Conservation (phyloP, 2,888 invertebrate genomes). For the Chrysina gloriosa region DNA sequence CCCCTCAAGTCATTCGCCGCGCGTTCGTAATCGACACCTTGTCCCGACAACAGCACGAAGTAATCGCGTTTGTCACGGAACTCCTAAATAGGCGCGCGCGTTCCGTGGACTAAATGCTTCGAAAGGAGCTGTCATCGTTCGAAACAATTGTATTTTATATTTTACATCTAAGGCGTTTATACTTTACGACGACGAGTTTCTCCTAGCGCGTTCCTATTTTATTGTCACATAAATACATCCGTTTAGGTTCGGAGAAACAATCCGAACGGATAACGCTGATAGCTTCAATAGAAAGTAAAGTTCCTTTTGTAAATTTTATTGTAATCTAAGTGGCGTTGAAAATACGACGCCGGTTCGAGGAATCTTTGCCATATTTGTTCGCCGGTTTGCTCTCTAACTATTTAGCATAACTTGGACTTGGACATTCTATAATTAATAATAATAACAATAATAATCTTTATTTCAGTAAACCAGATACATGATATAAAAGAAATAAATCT, state of each 20-base stretch:
- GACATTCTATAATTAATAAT: too few relatives aligned
- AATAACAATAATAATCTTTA: too few relatives aligned
- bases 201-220: slow-evolving; percentile 9
- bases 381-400: too few relatives aligned
- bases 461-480: too few relatives aligned
- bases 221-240: slow-evolving; percentile 3
- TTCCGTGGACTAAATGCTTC: neutral
- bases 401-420: too few relatives aligned
- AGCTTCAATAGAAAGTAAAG: slow-evolving; percentile 1
- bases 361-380: too few relatives aligned
- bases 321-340: neutral
- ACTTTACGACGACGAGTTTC: slow-evolving; percentile 20
- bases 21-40: slow-evolving; percentile 30
- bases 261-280: neutral
- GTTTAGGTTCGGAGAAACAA: neutral
- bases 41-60: slow-evolving; percentile 2
- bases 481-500: too few relatives aligned
- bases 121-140: slow-evolving; percentile 21
- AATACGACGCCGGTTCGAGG: too few relatives aligned
- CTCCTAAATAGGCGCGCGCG: slow-evolving; percentile 4
- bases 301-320: neutral
- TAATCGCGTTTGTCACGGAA: slow-evolving; percentile 29
- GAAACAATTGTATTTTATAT: slow-evolving; percentile 23
- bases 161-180: neutral
- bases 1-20: slow-evolving; percentile 35